Evolutionary conservation across 2,113 vertebrate species (phyloP).

Genomic region (Chionodraco myersi): DNA sequence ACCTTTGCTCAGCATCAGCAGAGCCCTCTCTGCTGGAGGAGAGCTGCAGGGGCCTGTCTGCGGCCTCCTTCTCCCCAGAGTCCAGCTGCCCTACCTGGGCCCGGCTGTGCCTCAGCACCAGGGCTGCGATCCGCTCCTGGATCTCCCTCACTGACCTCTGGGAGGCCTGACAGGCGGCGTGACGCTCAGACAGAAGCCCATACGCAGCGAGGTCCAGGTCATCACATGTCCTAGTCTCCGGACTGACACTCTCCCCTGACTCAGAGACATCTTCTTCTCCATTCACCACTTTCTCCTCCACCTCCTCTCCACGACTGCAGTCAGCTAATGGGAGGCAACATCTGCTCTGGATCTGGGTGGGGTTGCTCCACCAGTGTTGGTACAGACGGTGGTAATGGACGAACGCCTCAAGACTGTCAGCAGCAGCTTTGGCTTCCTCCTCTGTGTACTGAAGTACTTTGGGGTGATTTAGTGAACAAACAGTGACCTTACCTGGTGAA

Average conservation of each 20-base stretch:
- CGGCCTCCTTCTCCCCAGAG: background rate
- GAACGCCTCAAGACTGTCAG: constrained; percentile 87
- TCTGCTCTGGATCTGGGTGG: background rate
- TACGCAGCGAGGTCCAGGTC: constrained; percentile 54
- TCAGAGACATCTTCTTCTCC: background rate
- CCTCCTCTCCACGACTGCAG: background rate
- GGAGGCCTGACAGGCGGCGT: constrained; percentile 85
- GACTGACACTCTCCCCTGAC: rapidly evolving
- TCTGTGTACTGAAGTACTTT: constrained; percentile 68
- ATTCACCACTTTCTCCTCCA: background rate
- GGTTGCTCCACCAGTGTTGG: constrained; percentile 88
- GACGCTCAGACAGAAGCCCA: constrained; percentile 86
- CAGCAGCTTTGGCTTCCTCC: constrained; percentile 74
- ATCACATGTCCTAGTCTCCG: rapidly evolving
- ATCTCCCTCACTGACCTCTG: constrained; percentile 83
- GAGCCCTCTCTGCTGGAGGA: background rate
- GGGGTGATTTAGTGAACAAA: constrained; percentile 59
- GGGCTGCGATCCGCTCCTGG: constrained; percentile 84
- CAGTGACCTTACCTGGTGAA: constrained; percentile 61
- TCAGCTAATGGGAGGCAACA: background rate
- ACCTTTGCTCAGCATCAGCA: constrained; percentile 12
- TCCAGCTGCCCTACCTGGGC: constrained; percentile 29
- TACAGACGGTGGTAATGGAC: constrained; percentile 88
- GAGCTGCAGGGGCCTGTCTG: rapidly evolving
- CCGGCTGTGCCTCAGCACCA: constrained; percentile 87